These are phyloP conservation scores for Caenorhabditis latens DNA, from an alignment of 1,140 invertebrate genomes.

Conservation along the genomic window DNA sequence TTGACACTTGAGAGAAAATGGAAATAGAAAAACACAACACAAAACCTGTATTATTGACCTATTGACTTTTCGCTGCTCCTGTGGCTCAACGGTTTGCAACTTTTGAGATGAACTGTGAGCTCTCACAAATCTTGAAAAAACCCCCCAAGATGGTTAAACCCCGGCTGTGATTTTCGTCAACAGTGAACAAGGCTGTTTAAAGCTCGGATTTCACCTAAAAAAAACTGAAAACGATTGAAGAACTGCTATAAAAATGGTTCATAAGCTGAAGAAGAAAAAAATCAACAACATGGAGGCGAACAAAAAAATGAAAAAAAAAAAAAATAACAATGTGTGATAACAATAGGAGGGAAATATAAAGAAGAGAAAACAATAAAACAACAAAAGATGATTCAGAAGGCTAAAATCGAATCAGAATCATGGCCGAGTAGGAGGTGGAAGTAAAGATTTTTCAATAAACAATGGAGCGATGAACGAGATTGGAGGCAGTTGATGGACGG, in stretches of 20 bases:
- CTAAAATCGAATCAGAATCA: neutral
- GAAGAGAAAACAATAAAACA: neutral
- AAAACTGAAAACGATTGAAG: too few species aligned
- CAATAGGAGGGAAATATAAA: neutral
- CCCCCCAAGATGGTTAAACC: too few species aligned
- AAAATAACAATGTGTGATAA: slow-evolving; percentile 36
- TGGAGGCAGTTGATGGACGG: slow-evolving; percentile 32
- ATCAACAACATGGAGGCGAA: neutral
- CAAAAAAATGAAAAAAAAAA: neutral
- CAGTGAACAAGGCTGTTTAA: too few species aligned
- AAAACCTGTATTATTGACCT: slow-evolving; percentile 52
- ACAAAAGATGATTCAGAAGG: slow-evolving; percentile 17
- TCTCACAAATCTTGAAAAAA: neutral
- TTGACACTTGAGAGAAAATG: slow-evolving; percentile 15
- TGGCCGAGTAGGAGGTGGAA: neutral
- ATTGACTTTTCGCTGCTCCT: neutral
- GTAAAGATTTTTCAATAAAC: slow-evolving; percentile 38
- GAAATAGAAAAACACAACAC: neutral
- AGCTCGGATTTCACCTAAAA: too few species aligned
- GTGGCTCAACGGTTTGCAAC: neutral
- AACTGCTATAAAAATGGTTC: too few species aligned
- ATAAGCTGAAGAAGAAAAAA: neutral
- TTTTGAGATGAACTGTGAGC: slow-evolving; percentile 25
- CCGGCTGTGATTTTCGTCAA: too few species aligned
- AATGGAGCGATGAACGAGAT: slow-evolving; percentile 27